Evolutionary conservation across 2,113 vertebrate species (phyloP), one percentile per base, ranked within the genome.

Genomic region (Hippocampus comes): DNA sequence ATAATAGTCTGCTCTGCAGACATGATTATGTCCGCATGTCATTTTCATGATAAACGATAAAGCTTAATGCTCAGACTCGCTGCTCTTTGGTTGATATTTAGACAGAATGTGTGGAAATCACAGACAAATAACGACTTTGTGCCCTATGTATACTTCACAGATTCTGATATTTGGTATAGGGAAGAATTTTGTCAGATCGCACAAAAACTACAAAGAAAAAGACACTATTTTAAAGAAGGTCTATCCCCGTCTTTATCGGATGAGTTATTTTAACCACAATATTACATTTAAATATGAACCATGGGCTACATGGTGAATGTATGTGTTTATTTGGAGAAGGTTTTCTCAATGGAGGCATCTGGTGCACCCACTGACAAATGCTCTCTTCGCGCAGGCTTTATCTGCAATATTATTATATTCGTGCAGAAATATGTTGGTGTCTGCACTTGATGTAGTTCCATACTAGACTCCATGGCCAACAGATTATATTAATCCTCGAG

Each of bases 361-460:
- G 21, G 12, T n/a, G 53, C 20, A 8, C 0, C 53, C 7, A 23
- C 53, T 8, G 53, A 23, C 9, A 23, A 23, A 9, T 57, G 43
- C 56, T 12, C 11, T 57, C 56, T 57, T 57, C 27, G 30, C 14
- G 0, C 63, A 43, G 43, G 67, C 63, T 79, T 74, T 69, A 63
- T 73, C 17, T 72, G 10, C 53, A 5, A 6, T 14, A 34, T 34
- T 34, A 34, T 34, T 34, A 34, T 34, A 34, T 34, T 34, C 15
- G 8, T 72, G 38, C 57, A 63, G 21, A 68, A 42, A 68, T 59
- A 63, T 0, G 5, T 20, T 34, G 9, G 64, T 25, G 46, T 43
- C 14, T 53, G 69, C 65, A 30, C 61, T 21, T 67, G 38, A 46
- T 38, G 43, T 41, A 25, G 23, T 38, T 70, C 11, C 30, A 60